Evolutionary conservation across 2,797 vertebrate genomes (phyloP), one percentile per base, ranked within the genome.

Genomic region (Monodelphis domestica): DNA sequence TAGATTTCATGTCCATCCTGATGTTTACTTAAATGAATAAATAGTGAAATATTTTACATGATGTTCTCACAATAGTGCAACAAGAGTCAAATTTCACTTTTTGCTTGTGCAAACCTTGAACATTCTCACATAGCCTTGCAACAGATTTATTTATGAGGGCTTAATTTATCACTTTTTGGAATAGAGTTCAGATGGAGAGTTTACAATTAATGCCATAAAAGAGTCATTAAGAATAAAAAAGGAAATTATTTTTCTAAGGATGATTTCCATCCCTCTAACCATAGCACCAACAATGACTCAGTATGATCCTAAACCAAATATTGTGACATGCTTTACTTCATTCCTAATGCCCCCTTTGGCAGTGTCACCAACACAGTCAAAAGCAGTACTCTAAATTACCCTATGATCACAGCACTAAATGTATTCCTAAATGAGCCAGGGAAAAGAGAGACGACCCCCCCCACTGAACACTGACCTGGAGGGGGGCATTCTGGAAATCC

Each of bases 141-240:
- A 94, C 87, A 93, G 91, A 97, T 96, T 94, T 97, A 94, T 96
- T 97, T 96, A 94, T 89, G 91, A 51, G 30, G 92, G 70, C 88
- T 96, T 97, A 94, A 97, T 95, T 97, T 94, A 55, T 59, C 97
- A 96, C 93, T 95, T 88, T 96, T 94, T 97, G 89, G 88, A 51
- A 95, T 52, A 59, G 30, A 88, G 53, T 88, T 97, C 52, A 87
- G 95, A 95, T 93, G 94, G 24, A 45, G 21, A 38, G n/a, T 45
- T 78, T 45, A 38, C 95, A 94, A 94, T 63, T 84, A 84, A 95
- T 96, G n/a, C 21, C 90, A 89, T 59, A 90, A 89, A 63, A 96
- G 56, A 88, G 63, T 94, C n/a, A 10, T 33, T 29, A 89, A 54
- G 90, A 90, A 89, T 93, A 90, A 89, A 87, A 15, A 92, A 88